phyloP scores from a whole-genome alignment of 2,113 vertebrate species.

The Sphyrna mokarran region DNA sequence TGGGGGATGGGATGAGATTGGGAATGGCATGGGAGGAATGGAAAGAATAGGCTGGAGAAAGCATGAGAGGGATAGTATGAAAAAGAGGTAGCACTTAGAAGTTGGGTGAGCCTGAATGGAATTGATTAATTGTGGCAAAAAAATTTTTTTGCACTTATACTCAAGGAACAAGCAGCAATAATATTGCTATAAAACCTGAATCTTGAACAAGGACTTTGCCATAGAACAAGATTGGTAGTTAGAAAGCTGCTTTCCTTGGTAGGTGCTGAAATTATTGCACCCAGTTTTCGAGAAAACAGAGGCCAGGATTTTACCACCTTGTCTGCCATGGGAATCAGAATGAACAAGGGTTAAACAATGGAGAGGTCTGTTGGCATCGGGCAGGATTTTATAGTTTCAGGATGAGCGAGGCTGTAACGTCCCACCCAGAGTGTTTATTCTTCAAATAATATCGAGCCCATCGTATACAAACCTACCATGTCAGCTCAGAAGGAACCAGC shows the following conservation, averaged over 20 bases:
- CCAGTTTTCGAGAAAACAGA: neutral
- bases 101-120: neutral
- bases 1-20: too few species aligned
- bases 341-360: too few species aligned
- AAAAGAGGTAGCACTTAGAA: neutral
- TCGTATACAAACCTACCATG: neutral
- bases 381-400: too few species aligned
- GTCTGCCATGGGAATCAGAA: too few species aligned
- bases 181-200: neutral
- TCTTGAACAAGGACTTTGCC: neutral
- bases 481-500: neutral
- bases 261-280: neutral
- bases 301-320: too few species aligned
- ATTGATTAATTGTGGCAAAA: neutral
- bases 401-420: too few species aligned
- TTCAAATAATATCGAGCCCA: neutral
- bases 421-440: neutral
- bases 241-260: neutral
- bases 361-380: too few species aligned
- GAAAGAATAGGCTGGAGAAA: too few species aligned
- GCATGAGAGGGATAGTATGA: neutral
- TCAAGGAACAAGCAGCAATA: neutral
- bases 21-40: too few species aligned
- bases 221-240: neutral
- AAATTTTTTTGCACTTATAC: neutral